A percentile compares a stretch with the other conserved stretches of the same genome.
Evolutionary conservation across 92 coral and sea anemone species (phyloP).

Genomic region (Umimayanthus kanabou): DNA sequence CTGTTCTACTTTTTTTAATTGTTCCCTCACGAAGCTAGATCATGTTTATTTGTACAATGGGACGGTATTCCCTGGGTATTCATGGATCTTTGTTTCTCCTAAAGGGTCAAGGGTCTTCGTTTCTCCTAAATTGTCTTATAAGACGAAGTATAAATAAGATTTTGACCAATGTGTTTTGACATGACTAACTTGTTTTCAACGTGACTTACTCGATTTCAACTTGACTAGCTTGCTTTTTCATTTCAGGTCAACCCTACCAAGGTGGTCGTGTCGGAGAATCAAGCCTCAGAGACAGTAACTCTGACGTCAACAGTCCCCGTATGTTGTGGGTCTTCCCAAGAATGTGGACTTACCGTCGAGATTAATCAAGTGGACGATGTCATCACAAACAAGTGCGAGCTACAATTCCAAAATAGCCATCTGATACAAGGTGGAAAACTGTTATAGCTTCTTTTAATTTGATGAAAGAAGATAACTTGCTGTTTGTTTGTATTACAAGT

Average conservation of each 20-base stretch:
- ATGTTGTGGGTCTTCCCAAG: conserved; percentile 25
- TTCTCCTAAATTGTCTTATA: too few relatives aligned
- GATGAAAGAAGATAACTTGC: neutral
- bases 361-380: conserved; percentile 39
- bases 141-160: too few relatives aligned
- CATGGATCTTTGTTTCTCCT: too few relatives aligned
- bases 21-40: too few relatives aligned
- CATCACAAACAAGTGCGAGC: conserved; percentile 20
- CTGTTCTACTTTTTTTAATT: too few relatives aligned
- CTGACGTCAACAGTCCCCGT: conserved; percentile 35
- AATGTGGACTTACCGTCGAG: conserved; percentile 25
- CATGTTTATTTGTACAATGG: too few relatives aligned
- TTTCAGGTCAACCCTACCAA: conserved; percentile 23
- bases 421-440: conserved; percentile 13
- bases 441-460: too few relatives aligned
- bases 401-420: neutral
- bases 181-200: too few relatives aligned
- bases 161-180: too few relatives aligned
- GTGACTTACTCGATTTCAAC: too few relatives aligned
- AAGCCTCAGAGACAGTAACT: conserved; percentile 27
- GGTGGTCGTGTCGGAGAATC: conserved; percentile 33
- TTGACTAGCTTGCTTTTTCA: neutral
- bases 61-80: too few relatives aligned
- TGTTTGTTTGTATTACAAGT: neutral
- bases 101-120: too few relatives aligned